These are phyloP conservation scores for Noctua fimbriata DNA, from an alignment of 2,888 invertebrate genomes.

Conservation along the genomic window DNA sequence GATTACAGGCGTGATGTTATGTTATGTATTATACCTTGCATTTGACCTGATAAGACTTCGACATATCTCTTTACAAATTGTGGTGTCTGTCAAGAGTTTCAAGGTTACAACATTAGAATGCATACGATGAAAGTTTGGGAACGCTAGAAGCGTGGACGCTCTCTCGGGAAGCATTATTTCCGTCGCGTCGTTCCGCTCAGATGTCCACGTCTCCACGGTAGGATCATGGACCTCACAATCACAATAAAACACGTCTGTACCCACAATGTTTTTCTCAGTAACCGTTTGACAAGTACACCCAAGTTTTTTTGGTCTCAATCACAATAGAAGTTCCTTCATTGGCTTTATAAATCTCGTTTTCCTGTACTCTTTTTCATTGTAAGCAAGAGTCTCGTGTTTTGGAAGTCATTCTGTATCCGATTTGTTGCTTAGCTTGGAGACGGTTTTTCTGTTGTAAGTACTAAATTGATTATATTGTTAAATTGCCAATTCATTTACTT, in stretches of 20 bases:
- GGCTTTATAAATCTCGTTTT: slow-evolving; percentile 50
- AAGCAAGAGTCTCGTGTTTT: slow-evolving; percentile 26
- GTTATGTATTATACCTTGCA: neutral
- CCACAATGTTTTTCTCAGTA: slow-evolving; percentile 58
- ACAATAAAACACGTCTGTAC: slow-evolving; percentile 57
- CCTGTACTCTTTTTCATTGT: slow-evolving; percentile 45
- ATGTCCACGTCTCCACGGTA: slow-evolving; percentile 40
- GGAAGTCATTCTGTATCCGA: slow-evolving; percentile 31
- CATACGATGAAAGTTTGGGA: slow-evolving; percentile 28
- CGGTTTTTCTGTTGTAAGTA: slow-evolving; percentile 22
- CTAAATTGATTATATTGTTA: slow-evolving; percentile 24
- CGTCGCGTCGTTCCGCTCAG: slow-evolving; percentile 58
- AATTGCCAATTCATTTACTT: slow-evolving; percentile 8
- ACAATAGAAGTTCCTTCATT: slow-evolving; percentile 37
- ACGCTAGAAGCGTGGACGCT: slow-evolving; percentile 19
- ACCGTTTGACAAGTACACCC: slow-evolving; percentile 48
- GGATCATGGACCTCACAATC: slow-evolving; percentile 59
- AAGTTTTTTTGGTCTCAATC: slow-evolving; percentile 45
- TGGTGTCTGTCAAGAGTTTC: neutral
- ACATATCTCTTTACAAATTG: neutral
- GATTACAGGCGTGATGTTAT: neutral
- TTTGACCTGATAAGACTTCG: neutral
- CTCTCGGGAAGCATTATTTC: slow-evolving; percentile 40
- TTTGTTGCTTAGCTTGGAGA: slow-evolving; percentile 8
- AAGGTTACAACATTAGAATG: neutral